Conservation (phyloP, 1,140 invertebrate species). For the Drosophila sp. region DNA sequence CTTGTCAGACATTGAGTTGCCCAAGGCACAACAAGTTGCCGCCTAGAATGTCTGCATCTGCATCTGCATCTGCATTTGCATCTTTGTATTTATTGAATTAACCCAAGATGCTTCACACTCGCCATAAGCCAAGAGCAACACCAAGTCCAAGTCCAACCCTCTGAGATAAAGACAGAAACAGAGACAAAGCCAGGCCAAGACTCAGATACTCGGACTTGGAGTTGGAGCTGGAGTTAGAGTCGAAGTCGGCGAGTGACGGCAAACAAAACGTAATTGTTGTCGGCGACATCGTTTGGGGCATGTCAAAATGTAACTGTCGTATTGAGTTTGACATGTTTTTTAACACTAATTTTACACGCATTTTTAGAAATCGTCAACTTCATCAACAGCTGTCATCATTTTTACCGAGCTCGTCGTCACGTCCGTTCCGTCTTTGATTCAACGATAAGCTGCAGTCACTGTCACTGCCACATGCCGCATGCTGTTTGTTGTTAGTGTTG, state of each 20-base stretch:
- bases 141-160: no score
- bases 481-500: neutral
- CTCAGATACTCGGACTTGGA: no score
- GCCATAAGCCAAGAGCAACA: conserved; percentile 4
- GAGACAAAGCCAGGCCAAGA: neutral
- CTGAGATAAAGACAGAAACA: neutral
- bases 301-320: conserved; percentile 80
- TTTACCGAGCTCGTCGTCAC: conserved; percentile 66
- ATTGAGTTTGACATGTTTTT: conserved; percentile 82
- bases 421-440: conserved; percentile 69
- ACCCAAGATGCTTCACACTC: conserved; percentile 28
- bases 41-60: conserved; percentile 60
- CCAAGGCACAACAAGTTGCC: conserved; percentile 52
- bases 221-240: no score
- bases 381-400: conserved; percentile 81
- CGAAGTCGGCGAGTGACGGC: conserved; percentile 25
- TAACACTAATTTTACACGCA: conserved; percentile 83
- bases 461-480: conserved; percentile 22
- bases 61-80: conserved; percentile 19
- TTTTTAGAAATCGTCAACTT: conserved; percentile 83
- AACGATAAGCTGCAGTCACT: conserved; percentile 69
- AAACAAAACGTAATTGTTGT: conserved; percentile 76
- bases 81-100: conserved; percentile 67
- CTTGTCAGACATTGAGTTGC: conserved; percentile 66
- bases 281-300: conserved; percentile 53